Conservation (phyloP, 2,797 vertebrate species). For the Mastacembelus armatus region DNA sequence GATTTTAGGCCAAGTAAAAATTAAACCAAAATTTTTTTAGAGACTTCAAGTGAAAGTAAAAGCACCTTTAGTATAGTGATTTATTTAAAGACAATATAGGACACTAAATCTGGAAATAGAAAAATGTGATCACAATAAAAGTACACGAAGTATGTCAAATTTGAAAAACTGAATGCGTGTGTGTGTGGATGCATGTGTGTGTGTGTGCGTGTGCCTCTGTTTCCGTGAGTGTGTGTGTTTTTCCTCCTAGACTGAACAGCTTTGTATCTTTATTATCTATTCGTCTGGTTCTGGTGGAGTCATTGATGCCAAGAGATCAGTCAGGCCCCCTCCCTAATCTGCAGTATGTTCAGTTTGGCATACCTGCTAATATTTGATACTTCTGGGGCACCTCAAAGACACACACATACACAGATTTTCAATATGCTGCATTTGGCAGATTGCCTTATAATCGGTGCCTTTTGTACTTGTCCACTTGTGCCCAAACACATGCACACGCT, state of each 20-base stretch:
- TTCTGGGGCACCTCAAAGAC: constrained; percentile 54
- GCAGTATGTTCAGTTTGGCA: constrained; percentile 78
- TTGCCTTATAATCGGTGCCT: constrained; percentile 47
- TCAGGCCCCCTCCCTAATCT: constrained; percentile 58
- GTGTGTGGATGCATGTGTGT: too few species aligned
- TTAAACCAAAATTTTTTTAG: too few species aligned
- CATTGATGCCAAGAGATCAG: constrained; percentile 62
- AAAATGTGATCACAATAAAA: neutral
- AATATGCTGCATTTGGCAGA: constrained; percentile 66
- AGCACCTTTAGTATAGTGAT: neutral
- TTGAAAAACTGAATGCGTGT: too few species aligned
- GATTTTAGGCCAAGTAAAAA: neutral
- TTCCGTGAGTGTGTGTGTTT: neutral
- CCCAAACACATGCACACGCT: constrained; percentile 17
- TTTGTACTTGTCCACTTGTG: constrained; percentile 43
- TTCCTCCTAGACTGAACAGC: constrained; percentile 20
- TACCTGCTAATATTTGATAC: constrained; percentile 59
- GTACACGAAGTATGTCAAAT: neutral
- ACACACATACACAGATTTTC: constrained; percentile 30
- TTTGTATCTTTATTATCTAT: constrained; percentile 54
- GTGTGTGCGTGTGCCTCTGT: neutral
- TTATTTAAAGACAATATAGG: neutral
- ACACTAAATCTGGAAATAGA: neutral
- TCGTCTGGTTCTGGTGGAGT: constrained; percentile 46
- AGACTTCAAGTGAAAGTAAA: neutral